These are phyloP conservation scores for Ormyrus pomaceus DNA, from an alignment of 2,888 invertebrate genomes.

Conservation along the genomic window DNA sequence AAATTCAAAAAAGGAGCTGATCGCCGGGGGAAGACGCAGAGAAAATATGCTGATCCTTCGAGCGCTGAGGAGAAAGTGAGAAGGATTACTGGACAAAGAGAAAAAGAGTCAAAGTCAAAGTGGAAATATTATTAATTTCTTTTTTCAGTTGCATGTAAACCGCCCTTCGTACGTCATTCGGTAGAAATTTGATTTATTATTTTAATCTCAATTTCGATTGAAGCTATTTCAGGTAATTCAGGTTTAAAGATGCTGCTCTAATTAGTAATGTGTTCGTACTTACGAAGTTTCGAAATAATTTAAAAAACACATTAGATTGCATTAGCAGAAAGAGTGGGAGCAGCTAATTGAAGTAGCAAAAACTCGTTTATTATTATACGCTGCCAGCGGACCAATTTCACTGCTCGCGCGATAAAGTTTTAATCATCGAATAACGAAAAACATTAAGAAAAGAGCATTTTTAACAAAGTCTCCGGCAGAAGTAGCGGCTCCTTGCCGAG, in stretches of 20 bases:
- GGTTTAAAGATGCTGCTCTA: too few relatives aligned
- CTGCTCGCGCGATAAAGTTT: too few relatives aligned
- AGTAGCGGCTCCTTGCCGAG: conserved; percentile 41
- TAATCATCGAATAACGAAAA: conserved; percentile 6
- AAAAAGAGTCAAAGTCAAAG: neutral
- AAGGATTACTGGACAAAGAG: neutral
- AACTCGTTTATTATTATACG: too few relatives aligned
- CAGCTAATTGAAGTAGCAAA: neutral
- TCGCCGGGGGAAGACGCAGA: neutral
- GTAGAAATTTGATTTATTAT: too few relatives aligned
- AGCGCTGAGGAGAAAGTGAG: neutral
- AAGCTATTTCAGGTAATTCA: too few relatives aligned
- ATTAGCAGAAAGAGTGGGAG: neutral
- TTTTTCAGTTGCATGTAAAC: too few relatives aligned
- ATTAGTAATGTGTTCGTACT: too few relatives aligned
- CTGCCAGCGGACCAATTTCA: too few relatives aligned
- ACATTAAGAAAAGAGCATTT: conserved; percentile 1
- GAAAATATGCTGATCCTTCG: conserved; percentile 5
- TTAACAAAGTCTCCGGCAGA: conserved; percentile 25
- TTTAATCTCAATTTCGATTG: too few relatives aligned
- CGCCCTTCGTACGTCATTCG: too few relatives aligned
- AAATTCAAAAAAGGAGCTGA: neutral
- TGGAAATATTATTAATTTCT: neutral
- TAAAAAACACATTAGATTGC: too few relatives aligned
- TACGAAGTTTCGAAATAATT: too few relatives aligned